Evolutionary conservation across 1,140 invertebrate genomes (phyloP).

Genomic region (Pseudomyrmex dendroicus): DNA sequence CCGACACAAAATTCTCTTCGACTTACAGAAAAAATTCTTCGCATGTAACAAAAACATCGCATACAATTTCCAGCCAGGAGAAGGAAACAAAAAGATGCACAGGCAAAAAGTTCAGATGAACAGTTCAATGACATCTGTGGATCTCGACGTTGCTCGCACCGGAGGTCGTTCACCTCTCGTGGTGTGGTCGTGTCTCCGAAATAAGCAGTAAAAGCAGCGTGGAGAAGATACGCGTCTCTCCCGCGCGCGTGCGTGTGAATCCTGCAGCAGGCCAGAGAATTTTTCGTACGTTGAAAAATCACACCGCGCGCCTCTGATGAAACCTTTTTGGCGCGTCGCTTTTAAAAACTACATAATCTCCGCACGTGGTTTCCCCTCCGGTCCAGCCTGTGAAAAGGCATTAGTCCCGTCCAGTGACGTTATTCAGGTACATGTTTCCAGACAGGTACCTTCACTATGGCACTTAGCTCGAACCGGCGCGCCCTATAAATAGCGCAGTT

Average conservation of each 20-base stretch:
- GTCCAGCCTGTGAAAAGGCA: conserved; percentile 57
- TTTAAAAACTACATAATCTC: conserved; percentile 63
- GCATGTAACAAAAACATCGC: too few species aligned
- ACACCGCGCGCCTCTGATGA: not conserved
- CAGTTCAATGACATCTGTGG: conserved; percentile 26
- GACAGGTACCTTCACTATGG: conserved; percentile 61
- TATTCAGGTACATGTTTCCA: conserved; percentile 69
- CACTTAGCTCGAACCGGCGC: conserved; percentile 52
- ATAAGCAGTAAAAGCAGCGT: conserved; percentile 35
- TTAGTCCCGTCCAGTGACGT: conserved; percentile 62
- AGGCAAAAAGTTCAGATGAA: conserved; percentile 4
- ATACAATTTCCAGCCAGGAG: not conserved
- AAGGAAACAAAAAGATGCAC: not conserved
- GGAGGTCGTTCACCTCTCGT: conserved; percentile 37
- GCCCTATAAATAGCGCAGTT: conserved; percentile 56
- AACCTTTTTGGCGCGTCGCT: not conserved
- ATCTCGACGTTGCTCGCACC: conserved; percentile 16
- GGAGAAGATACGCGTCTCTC: not conserved
- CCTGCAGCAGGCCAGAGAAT: not conserved
- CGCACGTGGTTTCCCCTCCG: not conserved
- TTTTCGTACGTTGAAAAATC: not conserved
- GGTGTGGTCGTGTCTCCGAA: conserved; percentile 27
- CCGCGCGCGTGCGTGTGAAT: not conserved
- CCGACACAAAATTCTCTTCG: too few species aligned
- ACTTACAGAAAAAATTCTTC: too few species aligned